Base-by-base conservation (phyloP, 92 coral and sea anemone species). In the Zoanthus sansibaricus region DNA sequence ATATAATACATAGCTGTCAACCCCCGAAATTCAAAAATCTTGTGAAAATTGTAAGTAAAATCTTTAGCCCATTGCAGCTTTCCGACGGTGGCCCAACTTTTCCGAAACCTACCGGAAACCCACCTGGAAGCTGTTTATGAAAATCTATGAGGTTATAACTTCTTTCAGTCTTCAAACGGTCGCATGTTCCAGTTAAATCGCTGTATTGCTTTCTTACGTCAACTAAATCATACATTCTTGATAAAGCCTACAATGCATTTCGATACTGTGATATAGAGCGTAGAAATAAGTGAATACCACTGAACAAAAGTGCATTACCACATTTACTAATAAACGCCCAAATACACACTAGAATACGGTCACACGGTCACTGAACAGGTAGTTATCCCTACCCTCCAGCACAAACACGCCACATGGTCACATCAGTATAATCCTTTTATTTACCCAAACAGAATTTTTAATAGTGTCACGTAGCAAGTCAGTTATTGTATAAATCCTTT, bases 181-280 rank as follows among this genome's bases (percentile, higher is more conserved):
- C n/a, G n/a, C n/a, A n/a, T n/a, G n/a, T n/a, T n/a, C n/a, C n/a
- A n/a, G n/a, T 31, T 32, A 71, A 32, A 71, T 31, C 48, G 75
- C 75, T 32, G 3, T 32, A 71, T 9, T 59, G 67, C 16, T 59
- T 59, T 59, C 67, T 59, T 59, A 71, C 48, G 1, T 7, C n/a
- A 66, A 71, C 47, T 71, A 71, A 71, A 71, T 32, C 75, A 71
- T 71, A 30, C 71, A 17, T 66, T 32, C 44, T 32, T 71, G 47
- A 71, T 21, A 71, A 21, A 32, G 45, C 75, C 75, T 71, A 7
- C 32, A 32, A 71, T 71, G 30, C 71, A 71, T 71, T 71, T 71
- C 42, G 75, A 71, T 32, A 71, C 48, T 71, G 75, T 71, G 75
- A 71, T n/a, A 59, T 59, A 59, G 51, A 47, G 67, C 67, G 67